phyloP scores from a whole-genome alignment of 2,113 vertebrate species.

The Tringa solitaria region DNA sequence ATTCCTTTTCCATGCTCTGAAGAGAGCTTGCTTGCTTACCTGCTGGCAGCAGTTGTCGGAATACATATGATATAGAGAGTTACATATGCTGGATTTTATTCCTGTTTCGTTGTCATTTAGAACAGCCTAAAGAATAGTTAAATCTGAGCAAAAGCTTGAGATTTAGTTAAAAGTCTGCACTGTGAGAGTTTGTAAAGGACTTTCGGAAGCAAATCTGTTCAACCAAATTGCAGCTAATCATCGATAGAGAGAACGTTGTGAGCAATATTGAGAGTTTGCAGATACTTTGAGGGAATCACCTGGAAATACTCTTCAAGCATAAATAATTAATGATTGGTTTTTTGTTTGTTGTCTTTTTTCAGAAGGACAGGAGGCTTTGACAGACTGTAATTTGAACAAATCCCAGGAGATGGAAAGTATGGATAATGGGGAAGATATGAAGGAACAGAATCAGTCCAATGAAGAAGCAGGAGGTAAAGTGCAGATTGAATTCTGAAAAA shows the following conservation, averaged over 20 bases:
- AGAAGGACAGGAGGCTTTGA: conserved; percentile 68
- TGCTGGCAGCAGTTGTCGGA: background rate
- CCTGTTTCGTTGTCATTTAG: background rate
- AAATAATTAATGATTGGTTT: background rate
- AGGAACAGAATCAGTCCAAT: conserved; percentile 43
- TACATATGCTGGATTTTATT: background rate
- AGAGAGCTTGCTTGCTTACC: background rate
- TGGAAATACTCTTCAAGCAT: background rate
- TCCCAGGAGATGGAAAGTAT: conserved; percentile 67
- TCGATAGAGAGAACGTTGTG: background rate
- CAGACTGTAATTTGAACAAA: conserved; percentile 66
- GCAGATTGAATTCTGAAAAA: background rate
- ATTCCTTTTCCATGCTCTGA: background rate
- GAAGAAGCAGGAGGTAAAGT: conserved; percentile 73
- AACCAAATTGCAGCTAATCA: background rate
- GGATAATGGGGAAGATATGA: conserved; percentile 61
- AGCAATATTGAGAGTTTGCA: background rate
- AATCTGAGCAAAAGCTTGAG: background rate
- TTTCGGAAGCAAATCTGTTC: background rate
- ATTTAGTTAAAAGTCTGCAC: background rate
- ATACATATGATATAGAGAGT: too few relatives aligned
- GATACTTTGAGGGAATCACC: background rate
- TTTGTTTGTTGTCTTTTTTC: background rate
- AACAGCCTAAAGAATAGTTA: background rate
- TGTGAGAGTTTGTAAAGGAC: background rate